Evolutionary conservation across 2,113 vertebrate species (phyloP), one percentile per base, ranked within the genome.

Genomic region (Choloepus hoffmanni): DNA sequence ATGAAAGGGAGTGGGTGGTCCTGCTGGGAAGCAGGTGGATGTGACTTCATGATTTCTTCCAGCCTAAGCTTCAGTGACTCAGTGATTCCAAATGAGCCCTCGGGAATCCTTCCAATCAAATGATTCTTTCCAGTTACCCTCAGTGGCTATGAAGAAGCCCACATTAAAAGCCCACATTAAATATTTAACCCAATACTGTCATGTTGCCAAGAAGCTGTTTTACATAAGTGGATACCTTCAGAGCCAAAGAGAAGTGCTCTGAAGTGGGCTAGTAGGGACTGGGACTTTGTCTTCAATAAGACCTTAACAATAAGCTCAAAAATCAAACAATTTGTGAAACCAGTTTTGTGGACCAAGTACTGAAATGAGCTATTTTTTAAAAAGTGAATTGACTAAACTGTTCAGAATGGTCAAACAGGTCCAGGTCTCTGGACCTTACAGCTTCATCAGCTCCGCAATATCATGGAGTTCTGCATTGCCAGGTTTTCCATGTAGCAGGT

Each of bases 81-180:
- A 95, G 30, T 94, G 67, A 90, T 94, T 94, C 86, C 86, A 91
- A 93, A 78, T 19, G 62, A 96, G 91, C 23, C 18, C 63, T 93
- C 1, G 6, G 48, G 89, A 94, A 85, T 87, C 40, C 62, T 94
- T 85, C 48, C 87, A 88, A 62, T 50, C 53, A 92, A 95, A 83
- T 86, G 82, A 88, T 83, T 96, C 72, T 92, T 96, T 92, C 84
- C 72, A 94, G 45, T 95, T 86, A 89, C 68, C 9, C 68, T 70
- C 26, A 83, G 33, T 77, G 67, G 33, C 40, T 13, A 77, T 2
- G 1, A 95, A 89, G n/a, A 94, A 93, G 21, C n/a, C 67, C 72
- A 82, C 40, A 74, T 48, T n/a, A 95, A 70, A 30, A 92, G 43
- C 58, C 30, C 36, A 36, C 36, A 36, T 36, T 58, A 91, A 68